phyloP scores from a whole-genome alignment of 2,797 vertebrate species.

The Liasis olivaceus region DNA sequence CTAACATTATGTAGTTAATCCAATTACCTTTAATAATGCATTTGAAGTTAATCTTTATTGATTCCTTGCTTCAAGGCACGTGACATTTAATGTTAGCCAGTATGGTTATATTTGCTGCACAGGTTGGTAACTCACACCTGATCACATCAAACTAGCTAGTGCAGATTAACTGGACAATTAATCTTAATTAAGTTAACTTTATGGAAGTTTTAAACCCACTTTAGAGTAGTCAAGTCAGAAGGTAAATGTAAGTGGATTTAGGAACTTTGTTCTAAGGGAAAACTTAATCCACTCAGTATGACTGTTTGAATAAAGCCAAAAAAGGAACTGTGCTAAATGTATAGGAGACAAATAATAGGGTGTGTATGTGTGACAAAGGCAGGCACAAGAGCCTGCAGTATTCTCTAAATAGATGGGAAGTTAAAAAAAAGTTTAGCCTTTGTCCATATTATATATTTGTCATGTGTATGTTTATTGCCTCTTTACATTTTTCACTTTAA shows the following conservation, averaged over 20 bases:
- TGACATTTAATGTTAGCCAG: background rate
- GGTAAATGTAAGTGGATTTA: background rate
- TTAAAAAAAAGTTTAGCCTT: accelerated
- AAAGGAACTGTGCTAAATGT: background rate
- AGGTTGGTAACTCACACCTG: background rate
- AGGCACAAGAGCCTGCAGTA: accelerated
- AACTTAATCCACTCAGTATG: background rate
- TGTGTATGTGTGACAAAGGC: background rate
- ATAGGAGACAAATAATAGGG: accelerated
- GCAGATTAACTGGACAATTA: conserved; percentile 19
- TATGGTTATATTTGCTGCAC: background rate
- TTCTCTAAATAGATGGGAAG: background rate
- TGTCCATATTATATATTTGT: background rate
- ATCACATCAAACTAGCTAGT: background rate
- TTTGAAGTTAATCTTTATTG: conserved; percentile 19
- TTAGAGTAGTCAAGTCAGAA: background rate
- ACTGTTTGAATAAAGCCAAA: background rate
- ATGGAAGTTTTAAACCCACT: background rate
- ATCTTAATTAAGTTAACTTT: background rate
- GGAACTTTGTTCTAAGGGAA: background rate
- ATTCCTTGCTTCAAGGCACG: background rate
- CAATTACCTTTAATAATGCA: background rate
- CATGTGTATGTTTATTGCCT: accelerated
- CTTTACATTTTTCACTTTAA: background rate
- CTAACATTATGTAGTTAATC: conserved; percentile 9